Conservation (phyloP, 2,888 invertebrate species). For the Trissoscelio sp. region DNA sequence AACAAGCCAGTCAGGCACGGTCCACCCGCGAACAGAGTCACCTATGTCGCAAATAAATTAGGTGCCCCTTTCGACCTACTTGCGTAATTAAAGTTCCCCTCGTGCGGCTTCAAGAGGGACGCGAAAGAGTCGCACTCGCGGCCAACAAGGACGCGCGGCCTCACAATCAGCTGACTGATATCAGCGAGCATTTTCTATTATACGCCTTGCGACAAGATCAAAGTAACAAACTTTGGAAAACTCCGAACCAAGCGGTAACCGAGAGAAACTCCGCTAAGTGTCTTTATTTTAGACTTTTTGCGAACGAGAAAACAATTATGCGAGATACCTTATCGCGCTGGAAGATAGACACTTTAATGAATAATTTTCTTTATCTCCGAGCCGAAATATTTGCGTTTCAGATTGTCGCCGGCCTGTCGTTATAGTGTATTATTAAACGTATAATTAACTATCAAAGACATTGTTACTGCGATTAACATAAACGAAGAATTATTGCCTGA, state of each 20-base stretch:
- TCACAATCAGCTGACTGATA: constrained; percentile 71
- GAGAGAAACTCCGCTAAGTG: not conserved
- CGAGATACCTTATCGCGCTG: constrained; percentile 43
- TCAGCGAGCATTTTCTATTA: constrained; percentile 42
- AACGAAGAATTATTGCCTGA: constrained; percentile 20
- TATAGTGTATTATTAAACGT: constrained; percentile 19
- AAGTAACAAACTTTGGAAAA: constrained; percentile 46
- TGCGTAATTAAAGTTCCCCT: constrained; percentile 81
- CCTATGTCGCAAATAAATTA: constrained; percentile 81
- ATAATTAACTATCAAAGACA: constrained; percentile 23
- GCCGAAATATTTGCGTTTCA: constrained; percentile 37
- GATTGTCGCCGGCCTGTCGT: not conserved
- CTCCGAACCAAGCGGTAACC: constrained; percentile 1
- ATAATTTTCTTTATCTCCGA: constrained; percentile 35
- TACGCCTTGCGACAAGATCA: constrained; percentile 37
- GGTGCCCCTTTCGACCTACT: constrained; percentile 82
- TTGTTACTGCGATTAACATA: constrained; percentile 22
- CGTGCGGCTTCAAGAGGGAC: constrained; percentile 73
- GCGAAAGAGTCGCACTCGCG: constrained; percentile 68
- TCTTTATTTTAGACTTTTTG: constrained; percentile 29
- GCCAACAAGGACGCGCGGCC: constrained; percentile 69
- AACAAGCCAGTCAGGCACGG: constrained; percentile 75
- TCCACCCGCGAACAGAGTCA: constrained; percentile 74
- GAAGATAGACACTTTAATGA: constrained; percentile 47
- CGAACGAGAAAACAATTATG: constrained; percentile 44